Evolutionary conservation across 2,888 invertebrate genomes (phyloP).

Genomic region (Anthoptus insignis): DNA sequence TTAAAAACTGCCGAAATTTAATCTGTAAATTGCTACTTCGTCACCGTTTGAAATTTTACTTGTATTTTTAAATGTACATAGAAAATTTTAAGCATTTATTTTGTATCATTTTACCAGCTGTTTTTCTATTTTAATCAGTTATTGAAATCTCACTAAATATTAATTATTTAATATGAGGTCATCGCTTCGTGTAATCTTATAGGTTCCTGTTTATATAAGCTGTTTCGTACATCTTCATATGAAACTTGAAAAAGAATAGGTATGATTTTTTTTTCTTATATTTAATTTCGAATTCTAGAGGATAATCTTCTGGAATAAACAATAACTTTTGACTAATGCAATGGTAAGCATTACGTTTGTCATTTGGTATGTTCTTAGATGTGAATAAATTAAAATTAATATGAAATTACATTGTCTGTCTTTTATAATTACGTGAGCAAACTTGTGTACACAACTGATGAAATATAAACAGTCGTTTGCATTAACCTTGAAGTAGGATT

Average conservation of each 20-base stretch:
- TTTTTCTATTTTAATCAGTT: constrained; percentile 1
- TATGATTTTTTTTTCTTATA: not conserved
- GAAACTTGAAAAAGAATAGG: not conserved
- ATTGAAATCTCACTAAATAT: constrained; percentile 3
- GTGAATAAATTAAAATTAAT: too few species aligned
- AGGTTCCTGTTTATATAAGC: constrained; percentile 4
- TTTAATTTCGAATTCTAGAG: too few species aligned
- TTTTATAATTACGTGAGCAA: too few species aligned
- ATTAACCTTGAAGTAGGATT: too few species aligned
- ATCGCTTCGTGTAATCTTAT: not conserved
- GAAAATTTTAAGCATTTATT: constrained; percentile 7
- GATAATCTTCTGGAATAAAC: too few species aligned
- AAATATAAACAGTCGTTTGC: too few species aligned
- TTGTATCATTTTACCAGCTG: not conserved
- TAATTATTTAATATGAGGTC: constrained; percentile 33
- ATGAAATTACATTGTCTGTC: too few species aligned
- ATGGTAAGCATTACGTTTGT: too few species aligned
- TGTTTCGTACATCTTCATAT: not conserved
- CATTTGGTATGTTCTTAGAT: too few species aligned
- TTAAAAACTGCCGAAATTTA: not conserved
- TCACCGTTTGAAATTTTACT: too few species aligned
- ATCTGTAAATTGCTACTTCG: not conserved
- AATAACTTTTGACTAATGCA: too few species aligned
- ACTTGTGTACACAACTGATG: too few species aligned
- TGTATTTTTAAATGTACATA: constrained; percentile 3